Base-by-base conservation (phyloP, 2,888 invertebrate species). In the Chydorus sphaericus region DNA sequence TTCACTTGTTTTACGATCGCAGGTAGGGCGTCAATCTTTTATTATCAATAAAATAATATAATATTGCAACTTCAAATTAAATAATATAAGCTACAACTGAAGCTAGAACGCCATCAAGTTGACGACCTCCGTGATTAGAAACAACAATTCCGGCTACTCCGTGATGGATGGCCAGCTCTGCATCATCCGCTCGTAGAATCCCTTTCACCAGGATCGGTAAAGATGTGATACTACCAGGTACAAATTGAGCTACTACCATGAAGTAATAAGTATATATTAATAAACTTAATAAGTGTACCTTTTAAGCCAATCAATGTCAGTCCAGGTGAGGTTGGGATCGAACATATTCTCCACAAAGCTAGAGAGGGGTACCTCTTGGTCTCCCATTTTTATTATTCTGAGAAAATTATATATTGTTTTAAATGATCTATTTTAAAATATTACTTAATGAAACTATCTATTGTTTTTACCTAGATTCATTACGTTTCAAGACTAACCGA, bases 101-200 rank as follows among this genome's bases (percentile, higher is more conserved):
- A 11, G 92, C 81, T 14, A 87, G 83, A 10, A 84, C 82, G n/a
- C 81, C 78, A 66, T 91, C 91, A 33, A 91, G 71, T 71, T 94
- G 94, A 59, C 93, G 75, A 0, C 84, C 94, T 2, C 94, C 94
- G 68, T 94, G 94, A 70, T 94, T 94, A 0, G 93, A 94, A 4
- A 96, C 93, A 59, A 90, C 74, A 56, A 94, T 80, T 1, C 79
- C 94, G 3, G 78, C 73, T 48, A 82, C 86, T 4, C 90, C 91
- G 54, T 78, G 73, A 62, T 86, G 73, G 3, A 73, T 74, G 0
- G 85, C 92, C 62, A 80, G 72, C 16, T 79, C 63, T 1, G 94
- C 93, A 71, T 94, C 94, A 66, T 91, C 88, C 0, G 78, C 80
- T 1, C 88, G 85, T 33, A 93, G 69, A 59, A 93, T 77, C 6